Evolutionary conservation across 1,140 invertebrate species (phyloP), one percentile per base, ranked within the genome.

Genomic region (Telenomus remus): DNA sequence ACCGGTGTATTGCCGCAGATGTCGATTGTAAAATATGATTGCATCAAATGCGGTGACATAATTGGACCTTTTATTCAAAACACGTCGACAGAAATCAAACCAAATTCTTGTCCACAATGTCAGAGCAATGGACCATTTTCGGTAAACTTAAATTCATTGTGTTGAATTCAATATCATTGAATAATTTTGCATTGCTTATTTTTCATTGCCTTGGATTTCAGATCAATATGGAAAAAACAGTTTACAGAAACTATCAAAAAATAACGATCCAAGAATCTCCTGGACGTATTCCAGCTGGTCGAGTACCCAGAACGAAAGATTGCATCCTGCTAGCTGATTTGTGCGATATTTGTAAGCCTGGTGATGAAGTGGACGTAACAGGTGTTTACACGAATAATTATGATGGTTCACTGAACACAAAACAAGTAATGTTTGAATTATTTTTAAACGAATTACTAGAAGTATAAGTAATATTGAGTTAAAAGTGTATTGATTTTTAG

Each of bases 201-300:
- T 39, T 76, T 71, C 16, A 47, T n/a, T n/a, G n/a, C n/a, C n/a
- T n/a, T n/a, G n/a, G n/a, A 57, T 88, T 84, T 57, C 75, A 94
- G 92, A 92, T 97, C 6, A 96, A 96, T 82, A 96, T 96, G 95
- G 95, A 96, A 86, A 93, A 99, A 94, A 99, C 98, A 3, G 82
- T 99, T 15, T 99, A 99, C 84, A 93, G 98, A 57, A 99, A 99
- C 85, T 99, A 99, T 84, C 98, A 99, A 88, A 96, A 98, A 82
- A 94, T 99, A 12, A 98, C 97, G 0, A 91, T 99, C 57, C 98
- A 99, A 91, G 98, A 99, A 89, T 97, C 97, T 43, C 96, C 96
- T 0, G 94, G 95, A 1, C 91, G 93, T 76, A 96, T 99, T 53
- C 95, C 97, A 0, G 96, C 98, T 33, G 98, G 98, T 14, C 91